phyloP scores from a whole-genome alignment of 2,797 vertebrate genomes.

The Oreonectes daqikongensis region DNA sequence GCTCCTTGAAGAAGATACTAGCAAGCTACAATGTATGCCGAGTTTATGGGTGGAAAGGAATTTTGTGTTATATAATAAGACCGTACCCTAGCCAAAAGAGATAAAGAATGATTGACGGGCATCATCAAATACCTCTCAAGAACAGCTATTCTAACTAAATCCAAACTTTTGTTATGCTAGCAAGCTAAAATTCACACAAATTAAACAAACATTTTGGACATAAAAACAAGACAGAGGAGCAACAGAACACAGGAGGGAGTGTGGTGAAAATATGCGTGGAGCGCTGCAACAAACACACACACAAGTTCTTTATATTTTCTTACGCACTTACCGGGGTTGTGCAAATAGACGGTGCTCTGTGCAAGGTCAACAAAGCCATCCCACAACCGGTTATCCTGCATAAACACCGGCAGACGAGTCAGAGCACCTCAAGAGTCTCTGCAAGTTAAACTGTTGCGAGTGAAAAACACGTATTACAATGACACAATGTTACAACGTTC shows the following conservation, averaged over 20 bases:
- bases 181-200: slow-evolving; percentile 14
- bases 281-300: slow-evolving; percentile 5
- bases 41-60: slow-evolving; percentile 1
- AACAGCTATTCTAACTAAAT: no score
- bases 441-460: background rate
- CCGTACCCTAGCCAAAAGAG: background rate
- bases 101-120: slow-evolving; percentile 3
- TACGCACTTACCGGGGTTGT: slow-evolving; percentile 67
- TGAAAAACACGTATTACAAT: background rate
- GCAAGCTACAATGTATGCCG: background rate
- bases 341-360: slow-evolving; percentile 72
- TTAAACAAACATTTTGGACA: background rate
- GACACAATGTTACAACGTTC: background rate
- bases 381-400: slow-evolving; percentile 33
- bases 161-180: background rate
- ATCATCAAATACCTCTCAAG: background rate
- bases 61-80: slow-evolving; percentile 9
- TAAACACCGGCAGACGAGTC: slow-evolving; percentile 50
- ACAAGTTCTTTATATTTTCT: background rate
- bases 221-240: slow-evolving; percentile 7
- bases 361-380: slow-evolving; percentile 80
- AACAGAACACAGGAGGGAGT: slow-evolving; percentile 5
- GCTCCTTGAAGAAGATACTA: background rate
- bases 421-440: slow-evolving; percentile 41
- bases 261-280: background rate